Conservation (phyloP, 2,113 vertebrate species). For the Chelonoidis abingdonii region DNA sequence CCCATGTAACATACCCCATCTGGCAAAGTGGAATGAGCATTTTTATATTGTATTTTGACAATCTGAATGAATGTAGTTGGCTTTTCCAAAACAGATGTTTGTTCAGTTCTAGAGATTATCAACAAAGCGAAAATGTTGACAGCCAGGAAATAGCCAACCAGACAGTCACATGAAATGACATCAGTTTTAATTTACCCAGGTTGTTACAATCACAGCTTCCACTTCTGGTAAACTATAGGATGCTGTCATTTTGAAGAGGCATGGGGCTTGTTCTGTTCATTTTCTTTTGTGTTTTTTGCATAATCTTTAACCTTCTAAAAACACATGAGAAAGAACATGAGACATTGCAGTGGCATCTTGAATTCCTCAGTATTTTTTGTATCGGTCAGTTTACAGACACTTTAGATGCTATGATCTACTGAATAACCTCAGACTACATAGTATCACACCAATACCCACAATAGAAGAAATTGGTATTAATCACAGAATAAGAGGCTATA, state of each 20-base stretch:
- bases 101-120: background rate
- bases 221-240: background rate
- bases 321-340: background rate
- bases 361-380: constrained; percentile 5
- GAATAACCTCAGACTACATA: constrained; percentile 19
- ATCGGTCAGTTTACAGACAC: background rate
- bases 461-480: background rate
- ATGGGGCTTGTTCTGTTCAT: background rate
- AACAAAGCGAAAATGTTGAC: background rate
- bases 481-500: background rate
- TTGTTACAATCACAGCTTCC: background rate
- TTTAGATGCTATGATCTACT: constrained; percentile 45
- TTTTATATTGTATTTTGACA: background rate
- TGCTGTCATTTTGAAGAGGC: background rate
- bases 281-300: background rate
- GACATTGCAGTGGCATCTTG: background rate
- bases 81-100: background rate
- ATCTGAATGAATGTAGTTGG: background rate
- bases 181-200: constrained; percentile 8
- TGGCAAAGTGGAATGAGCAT: background rate
- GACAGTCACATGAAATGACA: background rate
- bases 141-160: background rate
- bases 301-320: constrained; percentile 10
- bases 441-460: constrained; percentile 25
- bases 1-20: background rate